A percentile compares a stretch with the other conserved stretches of the same genome.
Conservation (phyloP, 1,140 invertebrate genomes). For the Microplitis demolitor region DNA sequence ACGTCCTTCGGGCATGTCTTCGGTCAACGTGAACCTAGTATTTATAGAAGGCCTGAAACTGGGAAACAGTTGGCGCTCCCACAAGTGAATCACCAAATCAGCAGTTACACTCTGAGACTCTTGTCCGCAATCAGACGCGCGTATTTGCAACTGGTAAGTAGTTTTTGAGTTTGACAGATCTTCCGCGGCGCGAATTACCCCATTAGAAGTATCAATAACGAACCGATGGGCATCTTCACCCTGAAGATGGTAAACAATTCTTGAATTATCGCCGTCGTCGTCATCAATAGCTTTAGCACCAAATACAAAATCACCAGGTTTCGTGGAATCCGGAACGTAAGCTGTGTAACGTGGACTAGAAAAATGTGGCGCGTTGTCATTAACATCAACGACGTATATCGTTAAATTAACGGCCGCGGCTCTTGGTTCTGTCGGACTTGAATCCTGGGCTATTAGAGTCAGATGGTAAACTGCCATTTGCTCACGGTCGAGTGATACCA, state of each 20-base stretch:
- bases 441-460: slow-evolving; percentile 85
- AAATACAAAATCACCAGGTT: slow-evolving; percentile 81
- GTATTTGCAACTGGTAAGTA: slow-evolving; percentile 75
- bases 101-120: slow-evolving; percentile 68
- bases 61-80: slow-evolving; percentile 76
- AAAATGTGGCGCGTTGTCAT: slow-evolving; percentile 87
- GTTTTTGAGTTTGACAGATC: slow-evolving; percentile 62
- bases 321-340: slow-evolving; percentile 78
- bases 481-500: slow-evolving; percentile 78
- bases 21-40: slow-evolving; percentile 76
- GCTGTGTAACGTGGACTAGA: slow-evolving; percentile 73
- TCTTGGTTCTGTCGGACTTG: slow-evolving; percentile 78
- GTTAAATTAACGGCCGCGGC: slow-evolving; percentile 82
- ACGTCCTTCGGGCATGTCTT: slow-evolving; percentile 77
- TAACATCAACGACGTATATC: slow-evolving; percentile 79
- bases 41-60: slow-evolving; percentile 71
- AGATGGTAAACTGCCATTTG: slow-evolving; percentile 76
- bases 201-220: slow-evolving; percentile 75
- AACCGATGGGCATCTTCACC: slow-evolving; percentile 81
- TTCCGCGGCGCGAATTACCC: slow-evolving; percentile 77
- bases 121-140: slow-evolving; percentile 73
- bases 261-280: slow-evolving; percentile 80
- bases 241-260: slow-evolving; percentile 76
- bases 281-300: slow-evolving; percentile 81
- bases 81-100: slow-evolving; percentile 73